phyloP scores from a whole-genome alignment of 2,113 vertebrate species.

The Setophaga petechia region DNA sequence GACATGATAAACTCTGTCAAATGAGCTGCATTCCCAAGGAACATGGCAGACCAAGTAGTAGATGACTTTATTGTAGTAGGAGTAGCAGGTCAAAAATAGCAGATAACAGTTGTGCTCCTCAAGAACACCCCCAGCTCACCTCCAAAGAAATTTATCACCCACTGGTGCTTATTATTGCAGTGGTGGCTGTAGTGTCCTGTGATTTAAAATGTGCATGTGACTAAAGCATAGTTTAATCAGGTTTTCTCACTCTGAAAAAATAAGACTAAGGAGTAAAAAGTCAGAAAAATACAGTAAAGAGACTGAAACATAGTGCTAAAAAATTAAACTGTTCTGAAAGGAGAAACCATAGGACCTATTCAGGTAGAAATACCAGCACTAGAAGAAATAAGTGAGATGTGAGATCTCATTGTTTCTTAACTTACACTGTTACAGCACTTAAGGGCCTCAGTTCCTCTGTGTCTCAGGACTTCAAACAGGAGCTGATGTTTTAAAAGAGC shows the following conservation, averaged over 20 bases:
- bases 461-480: neutral
- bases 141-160: neutral
- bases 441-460: neutral
- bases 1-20: neutral
- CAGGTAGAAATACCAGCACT: neutral
- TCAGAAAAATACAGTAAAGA: neutral
- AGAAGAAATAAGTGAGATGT: neutral
- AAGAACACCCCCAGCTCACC: neutral
- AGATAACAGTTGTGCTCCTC: neutral
- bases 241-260: neutral
- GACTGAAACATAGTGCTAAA: neutral
- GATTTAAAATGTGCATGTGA: neutral
- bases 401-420: neutral
- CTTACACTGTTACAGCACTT: neutral
- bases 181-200: neutral
- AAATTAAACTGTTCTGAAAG: neutral
- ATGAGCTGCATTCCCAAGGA: neutral
- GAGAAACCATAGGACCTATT: neutral
- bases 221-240: neutral
- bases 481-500: neutral
- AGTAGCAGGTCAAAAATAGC: conserved; percentile 9
- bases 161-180: neutral
- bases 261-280: neutral
- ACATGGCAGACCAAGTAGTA: fast-evolving
- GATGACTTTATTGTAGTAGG: neutral